Conservation (phyloP, 1,140 invertebrate species). For the Drosophila tsacasi region DNA sequence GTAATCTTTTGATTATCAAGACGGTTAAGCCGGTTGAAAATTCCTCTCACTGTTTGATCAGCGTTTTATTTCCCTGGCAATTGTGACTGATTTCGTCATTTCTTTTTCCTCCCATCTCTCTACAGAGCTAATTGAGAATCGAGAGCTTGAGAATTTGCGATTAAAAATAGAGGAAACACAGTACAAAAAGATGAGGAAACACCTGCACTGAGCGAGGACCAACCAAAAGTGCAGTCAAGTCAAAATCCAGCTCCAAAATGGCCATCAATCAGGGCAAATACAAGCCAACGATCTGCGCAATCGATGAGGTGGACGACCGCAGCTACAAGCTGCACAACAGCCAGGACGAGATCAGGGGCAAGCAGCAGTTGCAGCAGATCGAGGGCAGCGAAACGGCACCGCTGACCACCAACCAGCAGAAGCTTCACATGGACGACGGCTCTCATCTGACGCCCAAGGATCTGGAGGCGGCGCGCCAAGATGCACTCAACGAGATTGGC, state of each 20-base stretch:
- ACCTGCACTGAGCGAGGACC: constrained; percentile 12
- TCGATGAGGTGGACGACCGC: constrained; percentile 82
- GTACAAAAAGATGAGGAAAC: constrained; percentile 16
- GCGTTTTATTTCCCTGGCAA: constrained; percentile 1
- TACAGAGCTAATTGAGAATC: constrained; percentile 14
- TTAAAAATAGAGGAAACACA: not conserved
- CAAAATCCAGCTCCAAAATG: constrained; percentile 34
- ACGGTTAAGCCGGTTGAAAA: constrained; percentile 30
- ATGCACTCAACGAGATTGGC: constrained; percentile 46
- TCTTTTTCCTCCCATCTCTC: not conserved
- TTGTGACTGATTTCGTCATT: constrained; percentile 27
- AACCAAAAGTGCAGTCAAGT: constrained; percentile 6
- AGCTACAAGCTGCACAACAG: constrained; percentile 72
- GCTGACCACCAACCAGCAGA: constrained; percentile 80
- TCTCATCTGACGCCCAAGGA: constrained; percentile 69
- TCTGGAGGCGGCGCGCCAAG: constrained; percentile 69
- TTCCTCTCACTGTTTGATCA: constrained; percentile 5
- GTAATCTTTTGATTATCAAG: constrained; percentile 76
- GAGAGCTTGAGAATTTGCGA: not conserved
- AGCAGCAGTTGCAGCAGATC: constrained; percentile 60
- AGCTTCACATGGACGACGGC: constrained; percentile 74
- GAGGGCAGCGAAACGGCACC: constrained; percentile 81
- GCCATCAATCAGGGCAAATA: constrained; percentile 81
- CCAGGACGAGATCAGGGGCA: constrained; percentile 53
- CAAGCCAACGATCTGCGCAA: constrained; percentile 77